Conservation (phyloP, 2,888 invertebrate species). For the Melanophora roralis region DNA sequence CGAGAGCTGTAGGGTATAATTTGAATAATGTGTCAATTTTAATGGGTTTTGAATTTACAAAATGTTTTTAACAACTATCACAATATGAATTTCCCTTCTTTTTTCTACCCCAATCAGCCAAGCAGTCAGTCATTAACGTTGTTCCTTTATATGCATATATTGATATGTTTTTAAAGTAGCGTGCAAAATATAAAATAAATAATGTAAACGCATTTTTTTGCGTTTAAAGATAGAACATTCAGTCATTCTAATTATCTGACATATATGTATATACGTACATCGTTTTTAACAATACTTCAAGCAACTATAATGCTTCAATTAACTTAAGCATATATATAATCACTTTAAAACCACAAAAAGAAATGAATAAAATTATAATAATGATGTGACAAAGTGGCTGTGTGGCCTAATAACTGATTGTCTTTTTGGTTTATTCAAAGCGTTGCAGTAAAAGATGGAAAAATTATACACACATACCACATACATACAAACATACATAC, state of each 20-base stretch:
- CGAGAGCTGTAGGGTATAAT: no score
- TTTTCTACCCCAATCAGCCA: no score
- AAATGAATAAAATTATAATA: conserved; percentile 19
- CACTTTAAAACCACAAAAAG: conserved; percentile 44
- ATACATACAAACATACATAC: not conserved
- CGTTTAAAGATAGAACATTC: conserved; percentile 17
- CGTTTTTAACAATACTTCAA: not conserved
- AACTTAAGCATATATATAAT: conserved; percentile 8
- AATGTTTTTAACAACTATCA: no score
- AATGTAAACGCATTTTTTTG: not conserved
- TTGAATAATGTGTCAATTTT: no score
- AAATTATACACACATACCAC: conserved; percentile 32
- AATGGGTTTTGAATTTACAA: no score
- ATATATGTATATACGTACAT: conserved; percentile 1
- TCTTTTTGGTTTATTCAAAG: conserved; percentile 35
- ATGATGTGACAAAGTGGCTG: conserved; percentile 11
- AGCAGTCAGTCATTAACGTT: no score
- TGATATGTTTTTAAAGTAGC: no score
- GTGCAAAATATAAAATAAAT: no score
- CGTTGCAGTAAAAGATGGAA: conserved; percentile 27
- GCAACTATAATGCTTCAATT: not conserved
- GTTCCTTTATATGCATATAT: no score
- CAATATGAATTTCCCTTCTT: no score
- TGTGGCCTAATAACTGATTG: not conserved
- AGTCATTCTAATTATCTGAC: conserved; percentile 23